Percentiles rank a stretch among this genome's conserved stretches.
Conservation (phyloP, 2,113 vertebrate genomes). For the Myodes glareolus region DNA sequence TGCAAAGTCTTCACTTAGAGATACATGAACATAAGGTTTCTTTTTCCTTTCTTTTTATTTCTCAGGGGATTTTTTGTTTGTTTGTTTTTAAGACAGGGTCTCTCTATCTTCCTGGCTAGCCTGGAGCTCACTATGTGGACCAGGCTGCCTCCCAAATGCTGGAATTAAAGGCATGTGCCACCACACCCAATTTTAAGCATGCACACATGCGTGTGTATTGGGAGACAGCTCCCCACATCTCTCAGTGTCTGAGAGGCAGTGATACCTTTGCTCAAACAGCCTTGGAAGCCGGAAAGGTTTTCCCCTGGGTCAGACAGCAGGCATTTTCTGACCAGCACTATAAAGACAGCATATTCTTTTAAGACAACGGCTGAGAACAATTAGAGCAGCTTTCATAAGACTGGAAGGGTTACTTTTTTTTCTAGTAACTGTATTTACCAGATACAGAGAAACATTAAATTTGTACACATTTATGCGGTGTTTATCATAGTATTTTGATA, state of each 20-base stretch:
- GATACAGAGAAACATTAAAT: background rate
- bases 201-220: background rate
- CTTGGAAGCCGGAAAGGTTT: background rate
- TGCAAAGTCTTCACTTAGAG: background rate
- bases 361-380: background rate
- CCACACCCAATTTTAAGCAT: background rate
- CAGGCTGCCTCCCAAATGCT: background rate
- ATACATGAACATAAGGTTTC: background rate
- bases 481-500: background rate
- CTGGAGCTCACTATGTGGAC: background rate
- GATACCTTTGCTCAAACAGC: background rate
- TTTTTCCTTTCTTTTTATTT: background rate
- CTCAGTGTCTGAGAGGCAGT: background rate
- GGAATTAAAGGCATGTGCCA: background rate
- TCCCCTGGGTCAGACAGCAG: background rate
- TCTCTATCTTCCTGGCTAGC: background rate
- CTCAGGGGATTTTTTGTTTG: background rate
- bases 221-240: background rate
- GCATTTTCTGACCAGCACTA: background rate
- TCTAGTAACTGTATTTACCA: background rate
- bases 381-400: background rate
- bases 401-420: background rate
- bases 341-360: background rate
- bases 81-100: background rate
- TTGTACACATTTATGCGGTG: background rate